phyloP scores from a whole-genome alignment of 1,140 invertebrate species.

The Ylistrum balloti region DNA sequence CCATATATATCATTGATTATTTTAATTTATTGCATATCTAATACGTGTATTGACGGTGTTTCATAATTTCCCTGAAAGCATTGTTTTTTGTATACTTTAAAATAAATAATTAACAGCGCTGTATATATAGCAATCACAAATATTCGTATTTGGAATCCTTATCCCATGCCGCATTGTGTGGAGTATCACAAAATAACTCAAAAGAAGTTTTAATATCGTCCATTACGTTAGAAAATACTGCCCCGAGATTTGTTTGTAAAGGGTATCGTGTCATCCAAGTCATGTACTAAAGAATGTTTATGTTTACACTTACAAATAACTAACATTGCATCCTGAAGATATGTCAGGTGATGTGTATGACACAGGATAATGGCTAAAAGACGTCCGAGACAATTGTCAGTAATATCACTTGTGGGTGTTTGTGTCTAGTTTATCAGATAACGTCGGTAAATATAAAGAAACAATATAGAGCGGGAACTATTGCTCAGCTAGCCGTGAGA shows the following conservation, averaged over 20 bases:
- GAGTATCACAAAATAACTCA: too few relatives aligned
- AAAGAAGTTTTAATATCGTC: too few relatives aligned
- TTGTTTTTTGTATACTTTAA: too few relatives aligned
- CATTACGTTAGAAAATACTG: background rate
- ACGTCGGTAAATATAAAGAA: background rate
- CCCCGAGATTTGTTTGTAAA: background rate
- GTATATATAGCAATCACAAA: too few relatives aligned
- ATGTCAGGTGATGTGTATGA: background rate
- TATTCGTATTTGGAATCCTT: too few relatives aligned
- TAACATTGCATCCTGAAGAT: too few relatives aligned
- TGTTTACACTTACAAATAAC: background rate
- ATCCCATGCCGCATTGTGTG: too few relatives aligned
- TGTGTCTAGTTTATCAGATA: background rate
- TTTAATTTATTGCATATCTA: too few relatives aligned
- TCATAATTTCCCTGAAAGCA: too few relatives aligned
- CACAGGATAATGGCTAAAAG: background rate
- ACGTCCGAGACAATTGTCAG: background rate
- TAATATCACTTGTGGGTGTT: background rate
- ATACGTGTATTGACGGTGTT: too few relatives aligned
- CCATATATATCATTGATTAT: too few relatives aligned
- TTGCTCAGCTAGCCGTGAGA: conserved; percentile 14
- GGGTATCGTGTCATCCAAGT: background rate
- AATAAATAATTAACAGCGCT: too few relatives aligned
- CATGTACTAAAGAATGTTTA: background rate
- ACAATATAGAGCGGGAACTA: conserved; percentile 18